These are phyloP conservation scores for Solea senegalensis DNA, from an alignment of 2,113 vertebrate species.

Conservation along the genomic window DNA sequence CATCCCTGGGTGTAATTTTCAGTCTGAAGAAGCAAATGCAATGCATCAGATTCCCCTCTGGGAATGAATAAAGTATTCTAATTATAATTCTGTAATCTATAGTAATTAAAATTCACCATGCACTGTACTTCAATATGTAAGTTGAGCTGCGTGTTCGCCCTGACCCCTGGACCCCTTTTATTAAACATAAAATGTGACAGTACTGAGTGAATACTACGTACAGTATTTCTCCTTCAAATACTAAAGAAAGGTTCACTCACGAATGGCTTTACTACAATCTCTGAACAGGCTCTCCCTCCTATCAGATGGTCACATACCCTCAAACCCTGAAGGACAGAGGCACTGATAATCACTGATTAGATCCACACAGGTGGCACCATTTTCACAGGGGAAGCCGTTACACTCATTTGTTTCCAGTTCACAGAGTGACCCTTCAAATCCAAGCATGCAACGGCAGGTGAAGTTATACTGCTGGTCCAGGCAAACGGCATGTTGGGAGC, in stretches of 20 bases:
- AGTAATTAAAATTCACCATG: neutral
- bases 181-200: neutral
- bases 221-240: neutral
- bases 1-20: no score
- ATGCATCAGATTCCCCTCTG: no score
- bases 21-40: no score
- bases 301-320: conserved; percentile 78
- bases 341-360: conserved; percentile 79
- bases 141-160: neutral
- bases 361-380: conserved; percentile 78
- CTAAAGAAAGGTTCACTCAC: neutral
- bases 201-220: neutral
- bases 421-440: conserved; percentile 81
- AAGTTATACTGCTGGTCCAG: conserved; percentile 79
- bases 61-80: no score
- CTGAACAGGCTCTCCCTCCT: conserved; percentile 34
- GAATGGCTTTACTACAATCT: conserved; percentile 13
- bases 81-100: no score
- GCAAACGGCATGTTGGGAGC: conserved; percentile 77
- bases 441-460: conserved; percentile 78
- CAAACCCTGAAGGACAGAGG: conserved; percentile 78
- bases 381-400: conserved; percentile 79
- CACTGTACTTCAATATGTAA: neutral
- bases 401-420: conserved; percentile 83
- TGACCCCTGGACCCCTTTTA: neutral